Evolutionary conservation across 2,888 invertebrate species (phyloP).

Genomic region (Agrotis clavis): DNA sequence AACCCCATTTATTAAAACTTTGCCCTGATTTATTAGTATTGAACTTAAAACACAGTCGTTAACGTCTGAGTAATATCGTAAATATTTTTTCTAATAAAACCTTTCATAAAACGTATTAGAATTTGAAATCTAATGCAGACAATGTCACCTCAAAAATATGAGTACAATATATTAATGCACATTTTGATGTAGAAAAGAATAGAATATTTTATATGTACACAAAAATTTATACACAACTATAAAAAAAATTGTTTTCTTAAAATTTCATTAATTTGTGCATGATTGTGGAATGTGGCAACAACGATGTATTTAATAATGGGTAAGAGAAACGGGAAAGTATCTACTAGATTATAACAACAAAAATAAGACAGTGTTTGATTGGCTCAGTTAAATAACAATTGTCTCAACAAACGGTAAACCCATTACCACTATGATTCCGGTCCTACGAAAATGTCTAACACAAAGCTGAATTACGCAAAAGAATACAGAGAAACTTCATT

Average conservation of each 20-base stretch:
- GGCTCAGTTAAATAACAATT: slow-evolving; percentile 34
- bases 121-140: not conserved
- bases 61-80: slow-evolving; percentile 2
- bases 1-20: slow-evolving; percentile 42
- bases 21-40: slow-evolving; percentile 35
- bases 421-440: slow-evolving; percentile 34
- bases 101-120: not conserved
- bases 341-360: not conserved
- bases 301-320: no score
- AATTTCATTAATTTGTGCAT: no score
- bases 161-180: no score
- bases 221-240: no score
- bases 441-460: slow-evolving; percentile 32
- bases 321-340: no score
- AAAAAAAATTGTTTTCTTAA: no score
- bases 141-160: not conserved
- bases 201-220: no score
- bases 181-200: no score
- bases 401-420: slow-evolving; percentile 45
- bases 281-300: no score
- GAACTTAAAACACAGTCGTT: slow-evolving; percentile 14
- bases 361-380: slow-evolving; percentile 25
- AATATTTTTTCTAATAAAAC: not conserved
- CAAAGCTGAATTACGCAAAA: slow-evolving; percentile 43
- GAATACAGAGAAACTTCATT: slow-evolving; percentile 15